Base-by-base conservation (phyloP, 2,888 invertebrate genomes). In the Acholoe squamosa region DNA sequence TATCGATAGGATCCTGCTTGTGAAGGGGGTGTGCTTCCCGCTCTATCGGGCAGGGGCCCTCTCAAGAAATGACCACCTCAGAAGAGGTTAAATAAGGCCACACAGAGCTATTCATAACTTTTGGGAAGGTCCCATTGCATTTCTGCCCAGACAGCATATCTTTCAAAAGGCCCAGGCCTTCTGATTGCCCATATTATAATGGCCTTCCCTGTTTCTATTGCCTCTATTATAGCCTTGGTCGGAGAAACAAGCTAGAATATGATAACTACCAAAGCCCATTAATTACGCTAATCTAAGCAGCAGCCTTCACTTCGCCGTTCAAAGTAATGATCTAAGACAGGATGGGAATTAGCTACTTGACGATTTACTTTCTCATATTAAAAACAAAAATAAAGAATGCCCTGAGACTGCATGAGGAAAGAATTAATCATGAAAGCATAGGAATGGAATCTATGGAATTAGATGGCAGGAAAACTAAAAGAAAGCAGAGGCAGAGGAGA, bases 101-200 rank as follows among this genome's bases (percentile, higher is more conserved):
- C 28, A 14, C 19, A 61, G 12, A 14, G 71, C 71, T 71, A 71
- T 71, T 71, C 25, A 71, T 71, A 71, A 28, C 16, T 71, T 28
- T n/a, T 71, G 71, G 71, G 71, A 61, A 61, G 19, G 19, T 61
- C 71, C 25, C 28, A 25, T 22, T n/a, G n/a, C 71, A 28, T 71
- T 71, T 25, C 71, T 71, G 71, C 5, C 71, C 71, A 71, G 31
- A 25, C 71, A 28, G 7, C 71, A 71, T 71, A 71, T 19, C 43
- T 10, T n/a, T 25, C 71, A 71, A 16, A 25, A 25, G 7, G 14
- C 25, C 19, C 25, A 71, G 61, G 0, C 28, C 25, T 71, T 1
- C 71, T 71, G 71, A 71, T 71, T 71, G 28, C 71, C 71, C 25
- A 71, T 16, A 71, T 71, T 71, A 71, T 71, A 25, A 71, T 71